These are phyloP conservation scores for Drosophila repletoides DNA, from an alignment of 1,140 invertebrate genomes.

Conservation along the genomic window DNA sequence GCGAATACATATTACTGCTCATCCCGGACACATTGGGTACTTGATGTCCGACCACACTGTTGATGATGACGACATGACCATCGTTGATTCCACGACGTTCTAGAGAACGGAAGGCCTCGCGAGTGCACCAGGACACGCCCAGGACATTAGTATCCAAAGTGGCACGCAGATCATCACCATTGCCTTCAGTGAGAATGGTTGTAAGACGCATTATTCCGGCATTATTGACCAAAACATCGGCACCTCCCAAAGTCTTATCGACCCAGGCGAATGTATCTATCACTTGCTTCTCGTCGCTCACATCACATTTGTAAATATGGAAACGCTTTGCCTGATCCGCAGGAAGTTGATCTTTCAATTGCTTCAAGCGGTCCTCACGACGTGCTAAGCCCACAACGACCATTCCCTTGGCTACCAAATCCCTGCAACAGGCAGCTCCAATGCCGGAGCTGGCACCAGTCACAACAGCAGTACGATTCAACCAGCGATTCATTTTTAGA, in stretches of 20 bases:
- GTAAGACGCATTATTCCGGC: slow-evolving; percentile 84
- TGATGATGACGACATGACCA: slow-evolving; percentile 89
- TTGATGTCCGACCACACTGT: slow-evolving; percentile 84
- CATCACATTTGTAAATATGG: slow-evolving; percentile 84
- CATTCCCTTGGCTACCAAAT: slow-evolving; percentile 83
- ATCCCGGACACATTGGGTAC: slow-evolving; percentile 73
- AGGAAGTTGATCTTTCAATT: slow-evolving; percentile 65
- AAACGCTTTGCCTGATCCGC: slow-evolving; percentile 78
- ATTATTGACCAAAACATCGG: slow-evolving; percentile 90
- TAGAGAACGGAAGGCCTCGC: slow-evolving; percentile 87
- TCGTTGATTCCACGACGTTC: slow-evolving; percentile 85
- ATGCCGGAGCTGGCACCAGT: slow-evolving; percentile 84
- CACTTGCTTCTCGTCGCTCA: slow-evolving; percentile 87
- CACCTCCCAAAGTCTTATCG: slow-evolving; percentile 85
- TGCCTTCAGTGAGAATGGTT: slow-evolving; percentile 18
- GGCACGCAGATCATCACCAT: slow-evolving; percentile 42
- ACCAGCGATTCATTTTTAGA: slow-evolving; percentile 73
- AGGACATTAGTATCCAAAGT: slow-evolving; percentile 87
- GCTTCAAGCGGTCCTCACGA: slow-evolving; percentile 83
- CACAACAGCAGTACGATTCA: slow-evolving; percentile 69
- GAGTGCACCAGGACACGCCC: slow-evolving; percentile 86
- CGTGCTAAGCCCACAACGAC: slow-evolving; percentile 88
- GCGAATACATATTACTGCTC: slow-evolving; percentile 84
- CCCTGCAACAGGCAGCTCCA: slow-evolving; percentile 82
- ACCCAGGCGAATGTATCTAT: slow-evolving; percentile 86